Evolutionary conservation across 2,888 invertebrate species (phyloP), one percentile per base, ranked within the genome.

Genomic region (Amphipyra tragopoginis): DNA sequence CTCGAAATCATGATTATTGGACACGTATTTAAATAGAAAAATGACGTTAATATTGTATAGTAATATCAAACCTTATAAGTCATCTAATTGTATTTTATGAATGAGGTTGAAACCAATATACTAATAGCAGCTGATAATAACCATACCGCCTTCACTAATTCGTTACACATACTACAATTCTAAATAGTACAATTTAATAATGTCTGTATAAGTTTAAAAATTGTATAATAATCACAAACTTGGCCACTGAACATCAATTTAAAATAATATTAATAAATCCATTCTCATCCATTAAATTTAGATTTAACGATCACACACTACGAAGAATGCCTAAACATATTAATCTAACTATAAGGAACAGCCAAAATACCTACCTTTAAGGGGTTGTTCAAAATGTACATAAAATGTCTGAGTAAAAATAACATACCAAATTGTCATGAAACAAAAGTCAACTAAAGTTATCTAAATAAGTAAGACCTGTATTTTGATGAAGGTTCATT

Each of bases 151-250:
- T 75, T 78, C 72, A 78, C 91, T 92, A 91, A 89, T 83, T 86
- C 66, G 86, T 88, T 93, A 93, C 88, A 91, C 89, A 87, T 83
- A 85, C 93, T 93, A 93, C 90, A 84, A 81, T 65, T 90, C 91
- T 92, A 93, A 89, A 89, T 88, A 86, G 88, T 90, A 93, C 83
- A 86, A 86, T 90, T 92, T 84, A 85, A 88, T 90, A 83, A 89
- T 86, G 90, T 90, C 86, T 91, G 91, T 93, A 93, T 92, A 93
- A 88, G 90, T 91, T 91, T 93, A 93, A 90, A 93, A 93, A 92
- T 85, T 90, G 92, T 93, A 93, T 91, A 93, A 80, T 89, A 89
- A 88, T 91, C 84, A 88, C 93, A 91, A 93, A 90, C 52, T 93
- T 93, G 93, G 94, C 93, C 91, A 86, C 90, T 88, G 86, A 85